These are phyloP conservation scores for Arge pagana DNA, from an alignment of 2,888 invertebrate genomes.

Conservation along the genomic window DNA sequence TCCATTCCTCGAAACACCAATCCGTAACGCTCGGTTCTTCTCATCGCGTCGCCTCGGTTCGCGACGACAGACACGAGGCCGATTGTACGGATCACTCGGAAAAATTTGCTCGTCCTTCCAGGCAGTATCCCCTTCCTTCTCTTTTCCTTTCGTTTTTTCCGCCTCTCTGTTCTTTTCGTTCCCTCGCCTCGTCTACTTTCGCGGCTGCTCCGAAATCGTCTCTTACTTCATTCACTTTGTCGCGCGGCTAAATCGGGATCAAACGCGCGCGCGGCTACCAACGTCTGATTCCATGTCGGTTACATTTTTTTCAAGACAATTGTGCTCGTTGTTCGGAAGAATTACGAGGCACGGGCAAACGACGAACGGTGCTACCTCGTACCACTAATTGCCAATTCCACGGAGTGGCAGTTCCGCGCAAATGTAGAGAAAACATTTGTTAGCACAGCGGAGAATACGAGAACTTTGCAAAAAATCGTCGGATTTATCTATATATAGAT, in stretches of 20 bases:
- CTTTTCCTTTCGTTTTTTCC: not conserved
- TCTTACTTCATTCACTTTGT: constrained; percentile 10
- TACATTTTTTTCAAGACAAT: constrained; percentile 15
- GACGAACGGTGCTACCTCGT: too few species aligned
- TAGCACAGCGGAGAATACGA: too few species aligned
- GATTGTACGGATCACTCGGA: constrained; percentile 12
- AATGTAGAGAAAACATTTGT: too few species aligned
- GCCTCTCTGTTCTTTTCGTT: not conserved
- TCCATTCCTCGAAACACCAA: constrained; percentile 17
- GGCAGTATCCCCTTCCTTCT: not conserved
- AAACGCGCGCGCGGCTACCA: constrained; percentile 13
- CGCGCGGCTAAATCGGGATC: constrained; percentile 22
- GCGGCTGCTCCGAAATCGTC: too few species aligned
- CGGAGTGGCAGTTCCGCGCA: too few species aligned
- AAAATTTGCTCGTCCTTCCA: constrained; percentile 1
- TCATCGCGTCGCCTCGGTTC: not conserved
- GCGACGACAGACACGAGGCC: constrained; percentile 18
- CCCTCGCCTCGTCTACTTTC: too few species aligned
- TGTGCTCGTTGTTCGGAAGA: constrained; percentile 17
- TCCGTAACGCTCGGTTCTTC: constrained; percentile 14
- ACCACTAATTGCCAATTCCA: constrained; percentile 21
- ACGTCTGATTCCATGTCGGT: too few species aligned
- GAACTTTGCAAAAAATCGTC: too few species aligned
- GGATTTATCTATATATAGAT: too few species aligned
- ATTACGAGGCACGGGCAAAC: constrained; percentile 7